A percentile compares a stretch with the other conserved stretches of the same genome.
phyloP scores from a whole-genome alignment of 1,140 invertebrate species.

The Epicauta chinensis region DNA sequence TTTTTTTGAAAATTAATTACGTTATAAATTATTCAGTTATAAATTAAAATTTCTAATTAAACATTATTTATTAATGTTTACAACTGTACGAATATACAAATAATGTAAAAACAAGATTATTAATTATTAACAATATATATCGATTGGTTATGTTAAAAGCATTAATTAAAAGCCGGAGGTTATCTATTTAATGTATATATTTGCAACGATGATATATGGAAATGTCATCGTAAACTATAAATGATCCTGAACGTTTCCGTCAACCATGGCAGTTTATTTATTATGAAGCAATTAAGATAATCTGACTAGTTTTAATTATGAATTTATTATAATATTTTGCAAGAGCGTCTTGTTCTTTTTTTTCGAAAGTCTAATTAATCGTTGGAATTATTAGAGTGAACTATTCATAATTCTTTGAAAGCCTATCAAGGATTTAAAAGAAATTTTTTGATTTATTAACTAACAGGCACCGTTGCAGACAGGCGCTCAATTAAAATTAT shows the following conservation, averaged over 20 bases:
- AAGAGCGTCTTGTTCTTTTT: too few species aligned
- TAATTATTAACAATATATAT: constrained; percentile 11
- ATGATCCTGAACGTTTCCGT: constrained; percentile 9
- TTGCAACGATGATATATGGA: constrained; percentile 9
- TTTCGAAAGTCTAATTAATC: too few species aligned
- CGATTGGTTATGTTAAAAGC: constrained; percentile 4
- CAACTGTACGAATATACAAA: constrained; percentile 6
- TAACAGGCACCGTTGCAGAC: too few species aligned
- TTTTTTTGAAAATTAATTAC: constrained; percentile 6
- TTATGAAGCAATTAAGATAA: constrained; percentile 14
- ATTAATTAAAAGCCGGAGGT: constrained; percentile 9
- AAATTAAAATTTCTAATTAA: constrained; percentile 12
- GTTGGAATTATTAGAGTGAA: too few species aligned
- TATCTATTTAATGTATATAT: constrained; percentile 12
- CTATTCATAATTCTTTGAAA: too few species aligned
- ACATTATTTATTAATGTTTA: constrained; percentile 13
- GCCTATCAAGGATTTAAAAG: too few species aligned
- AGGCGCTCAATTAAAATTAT: too few species aligned
- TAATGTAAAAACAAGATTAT: constrained; percentile 15
- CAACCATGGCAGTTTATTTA: constrained; percentile 2
- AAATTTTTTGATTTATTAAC: too few species aligned
- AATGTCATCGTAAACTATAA: constrained; percentile 13
- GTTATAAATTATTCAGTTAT: constrained; percentile 11
- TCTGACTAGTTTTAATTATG: constrained; percentile 9
- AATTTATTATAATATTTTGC: background rate